Evolutionary conservation across 2,888 invertebrate genomes (phyloP).

Genomic region (Cyclophora punctaria): DNA sequence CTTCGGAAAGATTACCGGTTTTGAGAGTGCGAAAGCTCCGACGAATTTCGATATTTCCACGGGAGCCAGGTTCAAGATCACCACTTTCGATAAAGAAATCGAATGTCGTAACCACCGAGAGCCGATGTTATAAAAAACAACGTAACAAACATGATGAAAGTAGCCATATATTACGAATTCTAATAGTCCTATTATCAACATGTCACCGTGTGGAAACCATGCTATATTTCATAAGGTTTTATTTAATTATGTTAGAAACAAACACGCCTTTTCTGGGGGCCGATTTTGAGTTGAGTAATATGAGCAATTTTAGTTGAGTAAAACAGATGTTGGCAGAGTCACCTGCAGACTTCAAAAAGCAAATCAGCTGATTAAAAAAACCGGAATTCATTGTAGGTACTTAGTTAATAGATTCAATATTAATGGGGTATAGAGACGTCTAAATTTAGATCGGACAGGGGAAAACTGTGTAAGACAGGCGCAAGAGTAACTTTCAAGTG

Average conservation of each 20-base stretch:
- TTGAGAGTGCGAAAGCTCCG: slow-evolving; percentile 49
- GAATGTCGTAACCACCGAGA: slow-evolving; percentile 48
- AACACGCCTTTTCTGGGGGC: neutral
- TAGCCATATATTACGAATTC: slow-evolving; percentile 16
- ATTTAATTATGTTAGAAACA: neutral
- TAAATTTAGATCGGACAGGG: slow-evolving; percentile 17
- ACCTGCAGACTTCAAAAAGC: too few relatives aligned
- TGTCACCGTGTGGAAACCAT: slow-evolving; percentile 22
- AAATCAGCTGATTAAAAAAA: too few relatives aligned
- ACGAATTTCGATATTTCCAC: slow-evolving; percentile 23
- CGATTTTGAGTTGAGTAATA: too few relatives aligned
- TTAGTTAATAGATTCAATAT: too few relatives aligned
- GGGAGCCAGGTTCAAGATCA: slow-evolving; percentile 51
- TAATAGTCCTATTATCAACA: slow-evolving; percentile 20
- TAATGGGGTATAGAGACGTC: neutral
- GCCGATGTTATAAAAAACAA: slow-evolving; percentile 35
- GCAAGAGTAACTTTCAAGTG: slow-evolving; percentile 33
- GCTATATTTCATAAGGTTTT: slow-evolving; percentile 11
- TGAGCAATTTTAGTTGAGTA: too few relatives aligned
- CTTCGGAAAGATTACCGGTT: slow-evolving; percentile 49
- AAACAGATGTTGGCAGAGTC: too few relatives aligned
- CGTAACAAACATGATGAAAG: slow-evolving; percentile 44
- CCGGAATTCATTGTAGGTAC: too few relatives aligned
- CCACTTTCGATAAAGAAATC: slow-evolving; percentile 55
- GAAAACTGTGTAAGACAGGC: slow-evolving; percentile 27